A percentile compares a stretch with the other conserved stretches of the same genome.
These are phyloP conservation scores for Stegophylla sp. DNA, from an alignment of 2,888 invertebrate genomes.

Conservation along the genomic window DNA sequence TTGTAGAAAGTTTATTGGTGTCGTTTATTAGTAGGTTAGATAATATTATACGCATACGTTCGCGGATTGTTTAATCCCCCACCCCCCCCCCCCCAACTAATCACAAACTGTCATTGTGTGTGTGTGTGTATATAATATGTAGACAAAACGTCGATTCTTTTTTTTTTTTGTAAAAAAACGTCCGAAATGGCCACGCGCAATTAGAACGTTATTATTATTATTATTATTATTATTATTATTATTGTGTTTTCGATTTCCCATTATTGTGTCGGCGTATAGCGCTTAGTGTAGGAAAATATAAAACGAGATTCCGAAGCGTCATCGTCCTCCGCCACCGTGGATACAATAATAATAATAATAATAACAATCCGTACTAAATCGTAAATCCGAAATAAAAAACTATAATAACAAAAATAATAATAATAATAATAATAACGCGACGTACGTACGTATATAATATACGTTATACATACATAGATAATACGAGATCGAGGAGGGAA, in stretches of 20 bases:
- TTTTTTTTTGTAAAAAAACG: constrained; percentile 27
- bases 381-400: constrained; percentile 51
- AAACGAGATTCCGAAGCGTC: constrained; percentile 58
- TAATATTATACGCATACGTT: background rate
- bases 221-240: too few relatives aligned
- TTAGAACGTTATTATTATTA: constrained; percentile 55
- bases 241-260: constrained; percentile 52
- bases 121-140: too few relatives aligned
- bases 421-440: constrained; percentile 40
- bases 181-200: constrained; percentile 47
- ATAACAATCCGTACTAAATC: constrained; percentile 58
- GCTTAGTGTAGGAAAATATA: constrained; percentile 28
- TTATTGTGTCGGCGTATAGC: too few relatives aligned
- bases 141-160: constrained; percentile 43
- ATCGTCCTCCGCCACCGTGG: constrained; percentile 46
- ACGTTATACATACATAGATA: too few relatives aligned
- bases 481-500: constrained; percentile 43
- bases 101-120: constrained; percentile 35
- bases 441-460: background rate
- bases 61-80: constrained; percentile 21
- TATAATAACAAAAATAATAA: constrained; percentile 10
- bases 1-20: background rate
- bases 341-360: constrained; percentile 51
- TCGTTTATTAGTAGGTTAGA: background rate
- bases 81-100: background rate